Evolutionary conservation across 2,113 vertebrate genomes (phyloP), one percentile per base, ranked within the genome.

Genomic region (Salvelinus sp.): DNA sequence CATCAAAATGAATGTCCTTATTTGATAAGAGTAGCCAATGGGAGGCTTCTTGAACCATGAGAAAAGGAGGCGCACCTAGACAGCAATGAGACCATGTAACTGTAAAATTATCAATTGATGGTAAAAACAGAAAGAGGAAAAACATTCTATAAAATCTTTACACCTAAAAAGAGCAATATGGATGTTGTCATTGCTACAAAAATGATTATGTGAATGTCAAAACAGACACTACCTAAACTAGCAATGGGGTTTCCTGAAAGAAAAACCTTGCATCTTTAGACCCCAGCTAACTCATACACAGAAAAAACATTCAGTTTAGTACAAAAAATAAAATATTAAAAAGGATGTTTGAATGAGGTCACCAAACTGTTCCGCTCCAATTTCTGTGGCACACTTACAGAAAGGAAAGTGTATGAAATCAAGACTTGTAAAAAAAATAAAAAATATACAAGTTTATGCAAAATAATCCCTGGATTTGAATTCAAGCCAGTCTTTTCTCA

Each of bases 101-200:
- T 20, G 28, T 27, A 62, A 73, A 62, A 73, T 38, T 38, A 62
- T 10, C 25, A 60, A 67, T 57, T 73, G 70, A 73, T 78, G 76
- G 83, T 71, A 12, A 82, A 83, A 30, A 83, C 74, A 78, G 25
- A 69, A 38, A 72, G 14, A 67, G 22, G 22, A 72, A 72, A 54
- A 2, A 54, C 58, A 48, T 73, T 73, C 76, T 82, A 90, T 77
- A 82, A 82, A 78, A 75, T 57, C 47, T n/a, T 62, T 62, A 71
- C 28, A 72, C 70, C 69, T 79, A 79, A 79, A 79, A 80, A 80
- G 22, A 63, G 30, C 38, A 74, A 58, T 47, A 48, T 9, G 44
- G 72, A 23, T 77, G 23, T 67, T 2, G 74, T 14, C 47, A 79
- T 33, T 81, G 38, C 44, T 78, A 73, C 23, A 83, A 77, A 83